Evolutionary conservation across 2,113 vertebrate genomes (phyloP).

Genomic region (Tricholaema leucomelas): DNA sequence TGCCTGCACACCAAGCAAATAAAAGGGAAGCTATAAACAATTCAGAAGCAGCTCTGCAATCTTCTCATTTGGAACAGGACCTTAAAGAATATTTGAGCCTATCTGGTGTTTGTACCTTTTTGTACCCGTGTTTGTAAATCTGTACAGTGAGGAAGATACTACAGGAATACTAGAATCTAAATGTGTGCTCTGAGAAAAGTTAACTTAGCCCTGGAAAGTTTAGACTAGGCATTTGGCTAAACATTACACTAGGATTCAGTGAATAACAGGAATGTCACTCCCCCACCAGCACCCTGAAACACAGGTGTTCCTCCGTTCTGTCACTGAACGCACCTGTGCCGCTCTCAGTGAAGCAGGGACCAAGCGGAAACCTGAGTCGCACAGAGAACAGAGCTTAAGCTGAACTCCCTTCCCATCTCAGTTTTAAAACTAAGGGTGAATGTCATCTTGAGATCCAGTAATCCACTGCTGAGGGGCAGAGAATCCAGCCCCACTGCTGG

Average conservation of each 20-base stretch:
- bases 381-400: background rate
- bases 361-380: background rate
- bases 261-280: background rate
- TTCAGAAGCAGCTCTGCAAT: background rate
- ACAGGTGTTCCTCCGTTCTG: background rate
- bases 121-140: background rate
- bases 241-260: background rate
- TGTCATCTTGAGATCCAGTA: background rate
- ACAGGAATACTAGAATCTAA: background rate
- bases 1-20: background rate
- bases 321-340: accelerated
- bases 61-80: background rate
- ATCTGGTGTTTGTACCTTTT: background rate
- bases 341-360: background rate
- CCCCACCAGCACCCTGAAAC: background rate
- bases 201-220: background rate
- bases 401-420: background rate
- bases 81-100: background rate
- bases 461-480: no score
- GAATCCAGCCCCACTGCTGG: background rate
- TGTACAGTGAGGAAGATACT: background rate
- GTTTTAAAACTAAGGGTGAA: background rate
- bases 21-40: background rate
- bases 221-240: background rate
- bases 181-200: background rate